Evolutionary conservation across 2,113 vertebrate genomes (phyloP), one percentile per base, ranked within the genome.

Genomic region (Phaetusa simplex): DNA sequence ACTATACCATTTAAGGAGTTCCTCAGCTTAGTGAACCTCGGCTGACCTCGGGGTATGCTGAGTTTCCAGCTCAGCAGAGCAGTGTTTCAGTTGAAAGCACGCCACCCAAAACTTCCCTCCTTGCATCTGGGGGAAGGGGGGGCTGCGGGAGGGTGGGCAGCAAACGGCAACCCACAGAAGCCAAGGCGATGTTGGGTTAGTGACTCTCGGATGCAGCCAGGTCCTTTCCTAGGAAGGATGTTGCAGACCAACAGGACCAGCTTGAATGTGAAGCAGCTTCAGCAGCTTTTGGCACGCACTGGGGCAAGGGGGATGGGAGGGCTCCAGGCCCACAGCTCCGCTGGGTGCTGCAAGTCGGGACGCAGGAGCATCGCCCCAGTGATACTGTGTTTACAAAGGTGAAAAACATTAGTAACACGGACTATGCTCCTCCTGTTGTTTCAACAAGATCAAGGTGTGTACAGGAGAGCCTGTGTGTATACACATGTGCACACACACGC

Each of bases 351-450:
- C 82, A 20, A 80, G 77, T 81, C 1, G 4, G 79, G 82, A 66
- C 8, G 3, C 94, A 42, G 90, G 82, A 90, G 74, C 49, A 6
- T 96, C 5, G 32, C 90, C 86, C 67, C 64, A 82, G 66, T 6
- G 27, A 34, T 83, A 55, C 56, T 10, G 21, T 91, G 82, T 94
- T 97, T 95, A 95, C 81, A 58, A 42, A 95, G 91, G 71, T n/a
- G 76, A 50, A 93, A 67, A 87, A 72, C 81, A 86, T 71, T 74
- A 94, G 64, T 82, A 95, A 40, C 65, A 6, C 0, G 6, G 71
- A 55, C 61, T 50, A 3, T 70, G 84, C 91, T 95, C 95, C 97
- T 96, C 89, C 91, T 95, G 89, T 93, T 96, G 71, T 96, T 95
- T 95, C 93, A 96, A 90, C 88, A 94, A 86, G 84, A 85, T 29